Evolutionary conservation across 2,888 invertebrate genomes (phyloP).

Genomic region (Gandaritis pyraliata): DNA sequence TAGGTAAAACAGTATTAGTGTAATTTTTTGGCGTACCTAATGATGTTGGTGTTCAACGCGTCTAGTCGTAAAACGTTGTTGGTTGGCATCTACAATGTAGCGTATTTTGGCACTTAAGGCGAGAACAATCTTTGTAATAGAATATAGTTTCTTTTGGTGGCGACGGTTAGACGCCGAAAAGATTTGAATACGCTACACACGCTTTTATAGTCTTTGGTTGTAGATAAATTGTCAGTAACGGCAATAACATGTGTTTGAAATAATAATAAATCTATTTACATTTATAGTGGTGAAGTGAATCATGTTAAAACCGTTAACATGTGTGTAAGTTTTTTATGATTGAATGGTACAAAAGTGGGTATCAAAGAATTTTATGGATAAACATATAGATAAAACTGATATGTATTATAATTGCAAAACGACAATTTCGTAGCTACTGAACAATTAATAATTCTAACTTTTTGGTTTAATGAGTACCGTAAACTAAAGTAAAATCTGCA

Average conservation of each 20-base stretch:
- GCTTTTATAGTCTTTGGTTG: conserved; percentile 42
- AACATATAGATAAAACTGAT: too few relatives aligned
- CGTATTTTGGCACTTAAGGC: conserved; percentile 77
- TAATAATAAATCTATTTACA: conserved; percentile 44
- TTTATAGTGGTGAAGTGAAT: conserved; percentile 40
- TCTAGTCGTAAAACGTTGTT: too few relatives aligned
- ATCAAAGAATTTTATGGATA: background rate
- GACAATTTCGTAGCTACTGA: too few relatives aligned
- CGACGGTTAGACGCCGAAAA: conserved; percentile 42
- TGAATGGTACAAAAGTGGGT: background rate
- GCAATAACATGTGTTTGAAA: conserved; percentile 45
- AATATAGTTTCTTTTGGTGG: conserved; percentile 64
- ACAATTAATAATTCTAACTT: too few relatives aligned
- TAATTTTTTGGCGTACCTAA: too few relatives aligned
- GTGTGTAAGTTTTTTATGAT: conserved; percentile 37
- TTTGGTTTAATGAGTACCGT: too few relatives aligned
- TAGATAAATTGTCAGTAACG: conserved; percentile 49
- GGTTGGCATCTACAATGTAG: conserved; percentile 53
- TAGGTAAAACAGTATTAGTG: too few relatives aligned
- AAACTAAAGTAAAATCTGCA: too few relatives aligned
- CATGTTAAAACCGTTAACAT: conserved; percentile 41
- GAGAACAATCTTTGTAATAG: conserved; percentile 81
- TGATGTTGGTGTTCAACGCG: too few relatives aligned
- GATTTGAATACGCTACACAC: conserved; percentile 44
- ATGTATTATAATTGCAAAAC: too few relatives aligned